These are phyloP conservation scores for Laticauda colubrina DNA, from an alignment of 2,113 vertebrate species.

Conservation along the genomic window DNA sequence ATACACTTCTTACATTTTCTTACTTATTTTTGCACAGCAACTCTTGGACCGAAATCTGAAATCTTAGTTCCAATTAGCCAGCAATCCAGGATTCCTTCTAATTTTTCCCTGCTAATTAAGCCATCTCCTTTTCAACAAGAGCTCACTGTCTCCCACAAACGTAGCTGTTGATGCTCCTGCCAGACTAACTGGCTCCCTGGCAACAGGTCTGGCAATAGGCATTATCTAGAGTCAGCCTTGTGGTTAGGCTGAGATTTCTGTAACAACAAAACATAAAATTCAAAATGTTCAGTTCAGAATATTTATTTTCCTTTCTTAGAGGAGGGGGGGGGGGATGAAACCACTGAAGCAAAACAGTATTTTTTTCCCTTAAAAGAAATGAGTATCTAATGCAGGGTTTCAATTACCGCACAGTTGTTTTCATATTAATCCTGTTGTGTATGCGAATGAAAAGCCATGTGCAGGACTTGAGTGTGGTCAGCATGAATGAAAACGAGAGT, in stretches of 20 bases:
- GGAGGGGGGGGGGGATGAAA: background rate
- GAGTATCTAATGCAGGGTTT: constrained; percentile 15
- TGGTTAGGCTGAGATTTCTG: constrained; percentile 44
- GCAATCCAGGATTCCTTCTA: constrained; percentile 18
- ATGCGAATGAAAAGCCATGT: background rate
- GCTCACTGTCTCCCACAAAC: background rate
- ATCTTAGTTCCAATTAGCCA: constrained; percentile 35
- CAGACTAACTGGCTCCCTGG: constrained; percentile 53
- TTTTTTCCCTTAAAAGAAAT: background rate
- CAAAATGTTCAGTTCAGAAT: constrained; percentile 52
- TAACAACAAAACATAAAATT: constrained; percentile 52
- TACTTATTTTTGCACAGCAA: fast-evolving
- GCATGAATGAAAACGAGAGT: background rate
- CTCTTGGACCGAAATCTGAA: constrained; percentile 7
- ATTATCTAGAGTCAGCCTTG: constrained; percentile 54
- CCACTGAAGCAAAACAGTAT: constrained; percentile 13
- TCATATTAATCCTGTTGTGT: background rate
- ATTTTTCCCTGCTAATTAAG: constrained; percentile 42
- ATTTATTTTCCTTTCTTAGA: constrained; percentile 31
- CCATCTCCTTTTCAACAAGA: constrained; percentile 40
- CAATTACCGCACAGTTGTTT: background rate
- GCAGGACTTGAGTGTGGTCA: background rate
- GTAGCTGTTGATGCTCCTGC: constrained; percentile 45
- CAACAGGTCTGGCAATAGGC: constrained; percentile 20
- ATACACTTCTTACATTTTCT: background rate